Percentiles rank a stretch among this genome's conserved stretches.
Conservation (phyloP, 2,113 vertebrate species). For the Cinclus mexicanus region DNA sequence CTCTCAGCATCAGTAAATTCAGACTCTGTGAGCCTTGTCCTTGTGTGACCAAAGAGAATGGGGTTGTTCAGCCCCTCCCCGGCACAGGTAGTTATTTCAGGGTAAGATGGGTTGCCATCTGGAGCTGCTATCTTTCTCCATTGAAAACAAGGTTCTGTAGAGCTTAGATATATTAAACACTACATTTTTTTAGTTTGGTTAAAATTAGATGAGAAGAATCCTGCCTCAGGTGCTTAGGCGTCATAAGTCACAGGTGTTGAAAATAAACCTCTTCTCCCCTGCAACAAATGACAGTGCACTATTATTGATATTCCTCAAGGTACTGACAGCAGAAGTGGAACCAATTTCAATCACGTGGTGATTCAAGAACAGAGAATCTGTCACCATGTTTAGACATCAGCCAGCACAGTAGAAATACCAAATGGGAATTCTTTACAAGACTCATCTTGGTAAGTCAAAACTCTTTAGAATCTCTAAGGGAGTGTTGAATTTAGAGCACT, state of each 20-base stretch:
- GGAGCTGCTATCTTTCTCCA: neutral
- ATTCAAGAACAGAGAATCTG: neutral
- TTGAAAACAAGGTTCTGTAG: neutral
- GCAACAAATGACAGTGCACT: neutral
- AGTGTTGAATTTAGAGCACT: neutral
- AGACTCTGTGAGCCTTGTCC: neutral
- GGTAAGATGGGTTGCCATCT: neutral
- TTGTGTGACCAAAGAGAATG: neutral
- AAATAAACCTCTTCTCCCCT: neutral
- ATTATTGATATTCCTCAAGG: neutral
- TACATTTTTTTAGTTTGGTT: neutral
- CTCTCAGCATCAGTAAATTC: neutral
- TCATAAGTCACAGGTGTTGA: neutral
- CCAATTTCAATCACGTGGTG: neutral
- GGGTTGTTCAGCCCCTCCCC: neutral
- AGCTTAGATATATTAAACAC: neutral
- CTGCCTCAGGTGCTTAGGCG: neutral
- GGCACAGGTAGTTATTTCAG: neutral
- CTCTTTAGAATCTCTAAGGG: neutral
- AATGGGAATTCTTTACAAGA: neutral
- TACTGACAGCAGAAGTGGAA: neutral
- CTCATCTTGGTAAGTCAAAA: neutral
- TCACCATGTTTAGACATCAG: neutral
- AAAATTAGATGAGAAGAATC: neutral
- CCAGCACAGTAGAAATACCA: neutral